A percentile compares a stretch with the other conserved stretches of the same genome.
Conservation (phyloP, 2,797 vertebrate genomes). For the Sebastes aleutianus region DNA sequence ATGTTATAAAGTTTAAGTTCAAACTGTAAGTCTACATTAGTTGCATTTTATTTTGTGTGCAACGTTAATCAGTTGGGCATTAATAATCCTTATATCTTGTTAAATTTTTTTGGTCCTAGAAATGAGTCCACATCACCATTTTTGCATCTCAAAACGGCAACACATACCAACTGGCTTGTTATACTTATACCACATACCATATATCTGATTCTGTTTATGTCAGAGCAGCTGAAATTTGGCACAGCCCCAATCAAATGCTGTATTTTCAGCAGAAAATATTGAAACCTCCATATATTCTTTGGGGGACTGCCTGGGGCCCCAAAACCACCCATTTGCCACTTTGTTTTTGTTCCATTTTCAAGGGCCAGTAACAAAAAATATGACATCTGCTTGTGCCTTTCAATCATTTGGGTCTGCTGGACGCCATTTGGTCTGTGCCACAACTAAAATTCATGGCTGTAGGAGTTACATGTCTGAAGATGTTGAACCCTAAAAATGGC, state of each 20-base stretch:
- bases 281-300: fast-evolving
- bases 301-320: background rate
- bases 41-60: too few relatives aligned
- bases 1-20: background rate
- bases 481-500: background rate
- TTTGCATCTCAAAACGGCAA: background rate
- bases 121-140: background rate
- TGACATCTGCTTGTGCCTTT: background rate
- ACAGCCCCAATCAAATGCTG: background rate
- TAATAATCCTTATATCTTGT: too few relatives aligned
- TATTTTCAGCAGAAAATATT: background rate
- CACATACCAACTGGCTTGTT: too few relatives aligned
- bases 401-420: background rate
- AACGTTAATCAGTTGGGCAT: fast-evolving
- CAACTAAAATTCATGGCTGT: background rate
- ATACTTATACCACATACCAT: too few relatives aligned
- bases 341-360: fast-evolving
- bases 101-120: background rate
- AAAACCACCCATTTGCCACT: background rate
- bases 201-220: background rate
- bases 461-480: background rate
- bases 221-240: fast-evolving
- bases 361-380: fast-evolving
- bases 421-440: fast-evolving
- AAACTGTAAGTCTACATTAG: too few relatives aligned